phyloP scores from a whole-genome alignment of 1,140 invertebrate genomes.

The Himalopsyche phryganea region DNA sequence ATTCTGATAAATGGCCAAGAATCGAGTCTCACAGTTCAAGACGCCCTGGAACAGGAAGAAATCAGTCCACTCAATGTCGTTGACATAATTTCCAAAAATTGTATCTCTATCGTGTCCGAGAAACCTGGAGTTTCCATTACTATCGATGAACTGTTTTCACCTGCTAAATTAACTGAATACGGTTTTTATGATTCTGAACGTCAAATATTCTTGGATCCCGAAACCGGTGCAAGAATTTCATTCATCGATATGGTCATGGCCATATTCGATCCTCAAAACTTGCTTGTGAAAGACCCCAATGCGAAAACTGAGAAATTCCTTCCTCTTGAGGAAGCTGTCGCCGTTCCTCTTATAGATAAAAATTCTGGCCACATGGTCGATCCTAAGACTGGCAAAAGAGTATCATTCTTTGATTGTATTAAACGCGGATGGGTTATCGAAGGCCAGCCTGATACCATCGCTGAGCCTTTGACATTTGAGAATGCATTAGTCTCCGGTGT shows the following conservation, averaged over 20 bases:
- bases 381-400: conserved; percentile 71
- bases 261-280: conserved; percentile 69
- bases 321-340: conserved; percentile 70
- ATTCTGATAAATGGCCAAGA: conserved; percentile 58
- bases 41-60: conserved; percentile 60
- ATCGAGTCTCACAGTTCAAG: conserved; percentile 58
- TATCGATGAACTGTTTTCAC: conserved; percentile 58
- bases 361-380: conserved; percentile 78
- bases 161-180: conserved; percentile 63
- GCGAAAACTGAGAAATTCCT: conserved; percentile 65
- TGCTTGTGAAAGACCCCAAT: conserved; percentile 75
- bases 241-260: conserved; percentile 75
- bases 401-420: conserved; percentile 83
- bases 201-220: conserved; percentile 75
- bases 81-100: conserved; percentile 53
- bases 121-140: conserved; percentile 44
- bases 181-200: conserved; percentile 72
- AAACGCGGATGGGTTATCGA: conserved; percentile 67
- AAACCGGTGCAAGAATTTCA: conserved; percentile 66
- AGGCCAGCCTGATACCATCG: conserved; percentile 44
- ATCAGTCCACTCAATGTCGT: conserved; percentile 65
- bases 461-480: conserved; percentile 55
- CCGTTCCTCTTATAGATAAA: conserved; percentile 69
- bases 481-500: conserved; percentile 64
- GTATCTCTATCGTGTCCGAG: conserved; percentile 42